phyloP scores from a whole-genome alignment of 2,113 vertebrate genomes.

The Rhegmatorhina hoffmannsi region DNA sequence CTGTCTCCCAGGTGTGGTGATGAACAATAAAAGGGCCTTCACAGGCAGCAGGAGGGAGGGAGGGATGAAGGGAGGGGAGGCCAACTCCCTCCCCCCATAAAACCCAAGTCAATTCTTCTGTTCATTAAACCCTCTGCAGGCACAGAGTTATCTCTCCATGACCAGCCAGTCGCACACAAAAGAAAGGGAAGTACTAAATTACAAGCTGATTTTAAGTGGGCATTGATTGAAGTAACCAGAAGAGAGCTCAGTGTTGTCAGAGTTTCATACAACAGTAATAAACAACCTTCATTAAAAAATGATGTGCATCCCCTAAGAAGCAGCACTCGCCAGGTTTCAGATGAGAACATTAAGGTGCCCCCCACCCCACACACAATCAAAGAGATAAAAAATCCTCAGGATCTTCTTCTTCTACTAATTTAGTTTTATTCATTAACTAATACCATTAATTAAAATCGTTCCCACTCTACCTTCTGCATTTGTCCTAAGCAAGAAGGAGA shows the following conservation, averaged over 20 bases:
- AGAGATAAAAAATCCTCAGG: background rate
- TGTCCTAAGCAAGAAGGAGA: background rate
- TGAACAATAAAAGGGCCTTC: constrained; percentile 8
- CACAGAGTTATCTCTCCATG: background rate
- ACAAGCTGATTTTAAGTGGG: constrained; percentile 37
- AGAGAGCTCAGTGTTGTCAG: constrained; percentile 8
- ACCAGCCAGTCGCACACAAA: background rate
- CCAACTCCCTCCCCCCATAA: background rate
- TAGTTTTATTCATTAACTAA: background rate
- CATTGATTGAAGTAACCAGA: constrained; percentile 57
- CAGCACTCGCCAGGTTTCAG: background rate
- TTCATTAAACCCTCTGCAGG: constrained; percentile 15
- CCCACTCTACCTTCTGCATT: background rate
- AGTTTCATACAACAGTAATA: constrained; percentile 16
- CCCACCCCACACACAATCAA: background rate
- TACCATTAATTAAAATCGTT: background rate
- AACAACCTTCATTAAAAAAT: constrained; percentile 46
- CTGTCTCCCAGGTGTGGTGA: constrained; percentile 34
- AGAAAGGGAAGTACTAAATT: constrained; percentile 47
- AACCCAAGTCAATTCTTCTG: background rate
- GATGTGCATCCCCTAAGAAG: background rate
- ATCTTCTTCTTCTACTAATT: background rate
- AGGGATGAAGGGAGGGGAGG: background rate
- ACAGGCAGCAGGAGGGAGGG: background rate
- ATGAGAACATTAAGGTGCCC: background rate